Evolutionary conservation across 2,888 invertebrate genomes (phyloP).

Genomic region (Ormyrus thymus): DNA sequence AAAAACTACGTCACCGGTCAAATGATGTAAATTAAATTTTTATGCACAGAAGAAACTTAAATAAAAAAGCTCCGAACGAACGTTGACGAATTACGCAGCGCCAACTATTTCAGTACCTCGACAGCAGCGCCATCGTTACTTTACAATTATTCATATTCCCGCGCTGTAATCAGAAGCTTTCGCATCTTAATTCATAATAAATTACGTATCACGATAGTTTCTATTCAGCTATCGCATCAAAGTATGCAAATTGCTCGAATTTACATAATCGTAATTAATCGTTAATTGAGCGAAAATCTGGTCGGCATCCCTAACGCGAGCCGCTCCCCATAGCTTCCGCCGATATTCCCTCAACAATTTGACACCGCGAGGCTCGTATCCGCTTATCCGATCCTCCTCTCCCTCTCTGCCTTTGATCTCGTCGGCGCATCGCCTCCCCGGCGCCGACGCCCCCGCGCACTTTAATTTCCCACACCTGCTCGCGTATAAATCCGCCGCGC

Average conservation of each 20-base stretch:
- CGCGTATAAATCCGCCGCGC: too few relatives aligned
- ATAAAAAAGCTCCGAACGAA: too few relatives aligned
- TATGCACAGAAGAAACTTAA: too few relatives aligned
- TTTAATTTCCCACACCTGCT: neutral
- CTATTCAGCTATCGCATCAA: constrained; percentile 21
- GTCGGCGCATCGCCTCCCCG: neutral
- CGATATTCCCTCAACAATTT: neutral
- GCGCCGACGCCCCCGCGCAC: too few relatives aligned
- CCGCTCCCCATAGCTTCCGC: neutral
- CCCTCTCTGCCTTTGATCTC: neutral
- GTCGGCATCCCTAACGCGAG: neutral
- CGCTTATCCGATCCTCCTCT: neutral
- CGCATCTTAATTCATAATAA: neutral
- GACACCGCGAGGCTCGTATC: neutral
- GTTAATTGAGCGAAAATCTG: constrained; percentile 46
- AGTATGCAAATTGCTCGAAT: constrained; percentile 35
- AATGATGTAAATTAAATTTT: too few relatives aligned
- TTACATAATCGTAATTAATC: constrained; percentile 49
- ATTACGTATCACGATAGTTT: constrained; percentile 29
- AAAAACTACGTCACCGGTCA: too few relatives aligned
- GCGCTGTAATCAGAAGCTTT: too few relatives aligned
- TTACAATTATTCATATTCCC: too few relatives aligned
- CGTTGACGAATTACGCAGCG: too few relatives aligned
- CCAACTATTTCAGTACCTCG: too few relatives aligned
- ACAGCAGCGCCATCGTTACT: too few relatives aligned